Evolutionary conservation across 2,888 invertebrate genomes (phyloP).

Genomic region (Poecilobothrus nobilitatus): DNA sequence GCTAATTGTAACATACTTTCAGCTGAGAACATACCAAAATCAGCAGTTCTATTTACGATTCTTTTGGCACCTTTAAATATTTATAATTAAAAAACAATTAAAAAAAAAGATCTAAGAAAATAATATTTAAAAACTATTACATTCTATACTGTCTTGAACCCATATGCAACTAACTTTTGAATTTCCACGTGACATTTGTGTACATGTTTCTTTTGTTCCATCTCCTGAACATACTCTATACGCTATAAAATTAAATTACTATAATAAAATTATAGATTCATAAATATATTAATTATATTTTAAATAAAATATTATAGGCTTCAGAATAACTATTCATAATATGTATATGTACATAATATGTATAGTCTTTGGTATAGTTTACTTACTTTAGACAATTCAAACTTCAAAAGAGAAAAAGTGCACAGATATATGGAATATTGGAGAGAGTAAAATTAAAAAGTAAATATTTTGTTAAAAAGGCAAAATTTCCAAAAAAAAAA

Average conservation of each 20-base stretch:
- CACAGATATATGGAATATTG: too few relatives aligned
- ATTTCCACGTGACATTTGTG: slow-evolving; percentile 24
- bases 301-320: too few relatives aligned
- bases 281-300: too few relatives aligned
- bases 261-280: too few relatives aligned
- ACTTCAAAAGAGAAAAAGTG: too few relatives aligned
- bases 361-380: too few relatives aligned
- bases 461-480: too few relatives aligned
- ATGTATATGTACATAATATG: too few relatives aligned
- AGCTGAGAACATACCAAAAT: slow-evolving; percentile 53
- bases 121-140: slow-evolving; percentile 28
- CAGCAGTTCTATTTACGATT: slow-evolving; percentile 47
- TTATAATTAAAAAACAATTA: neutral
- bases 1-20: slow-evolving; percentile 53
- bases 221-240: slow-evolving; percentile 23
- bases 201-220: slow-evolving; percentile 20
- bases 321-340: too few relatives aligned
- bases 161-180: slow-evolving; percentile 23
- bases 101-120: neutral
- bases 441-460: too few relatives aligned
- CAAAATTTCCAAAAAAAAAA: too few relatives aligned
- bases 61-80: slow-evolving; percentile 41
- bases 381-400: too few relatives aligned
- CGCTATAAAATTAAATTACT: slow-evolving; percentile 1
- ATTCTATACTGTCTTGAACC: slow-evolving; percentile 49